Base-by-base conservation (phyloP, 1,140 invertebrate species). In the Oncopeltus fasciatus region DNA sequence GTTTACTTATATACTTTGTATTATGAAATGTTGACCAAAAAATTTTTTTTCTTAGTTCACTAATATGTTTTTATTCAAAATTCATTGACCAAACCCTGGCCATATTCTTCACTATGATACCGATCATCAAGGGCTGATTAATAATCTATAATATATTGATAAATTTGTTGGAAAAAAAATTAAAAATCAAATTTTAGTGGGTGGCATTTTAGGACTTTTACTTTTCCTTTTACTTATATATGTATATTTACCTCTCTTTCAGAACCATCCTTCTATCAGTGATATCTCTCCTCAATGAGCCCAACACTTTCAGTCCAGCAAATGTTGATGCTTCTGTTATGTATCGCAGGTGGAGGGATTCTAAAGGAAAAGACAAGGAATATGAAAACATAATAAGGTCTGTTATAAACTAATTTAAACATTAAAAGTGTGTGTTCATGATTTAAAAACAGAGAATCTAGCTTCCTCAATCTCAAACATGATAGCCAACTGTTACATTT, bases 251-350 rank as follows among this genome's bases (percentile, higher is more conserved):
- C n/a, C n/a, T n/a, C 70, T 70, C 44, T 73, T 76, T 62, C 70
- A 86, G 95, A 73, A 99, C 96, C 61, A 94, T 99, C 71, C 78
- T 99, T 60, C 80, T 99, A 29, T 98, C 94, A 67, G 96, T 99
- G 56, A 99, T 99, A 68, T 99, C 95, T 20, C 79, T 99, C 49
- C 78, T 99, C 66, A 99, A 99, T 77, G 97, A 99, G 76, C 97
- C 97, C 51, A 99, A 99, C 78, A 99, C 95, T 68, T 98, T 87
- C 74, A 98, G 95, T 72, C 96, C 97, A 38, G 97, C 97, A 60
- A 99, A 99, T 76, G 97, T 99, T 18, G 97, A 99, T 79, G 96
- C 97, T 21, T 97, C 94, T 53, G 95, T 99, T 27, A 98, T 98
- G 94, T 99, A 97, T 75, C 84, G 97, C 71, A 87, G 94, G 74